Conservation (phyloP, 1,140 invertebrate genomes). For the Parasteatoda tepidariorum region DNA sequence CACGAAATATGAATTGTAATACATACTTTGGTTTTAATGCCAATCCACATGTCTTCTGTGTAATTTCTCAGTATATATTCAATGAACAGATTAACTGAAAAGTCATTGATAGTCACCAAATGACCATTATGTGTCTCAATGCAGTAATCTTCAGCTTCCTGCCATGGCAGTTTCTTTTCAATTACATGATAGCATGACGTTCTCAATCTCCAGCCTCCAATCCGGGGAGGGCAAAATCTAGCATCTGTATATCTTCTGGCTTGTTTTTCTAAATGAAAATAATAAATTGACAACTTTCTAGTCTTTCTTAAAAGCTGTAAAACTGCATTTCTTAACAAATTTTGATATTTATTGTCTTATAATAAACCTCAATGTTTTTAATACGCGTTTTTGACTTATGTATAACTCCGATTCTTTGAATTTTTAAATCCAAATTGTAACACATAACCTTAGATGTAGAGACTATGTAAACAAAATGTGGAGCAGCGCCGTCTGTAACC, state of each 20-base stretch:
- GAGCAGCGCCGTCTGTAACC: too few relatives aligned
- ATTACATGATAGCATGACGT: conserved; percentile 2
- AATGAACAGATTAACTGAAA: neutral
- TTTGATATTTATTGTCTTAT: neutral
- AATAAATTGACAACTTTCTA: neutral
- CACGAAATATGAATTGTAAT: too few relatives aligned
- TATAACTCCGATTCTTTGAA: too few relatives aligned
- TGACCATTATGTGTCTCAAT: neutral
- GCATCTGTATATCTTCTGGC: neutral
- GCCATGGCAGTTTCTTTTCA: neutral
- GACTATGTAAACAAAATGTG: too few relatives aligned
- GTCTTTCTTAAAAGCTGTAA: neutral
- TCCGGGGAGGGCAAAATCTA: neutral
- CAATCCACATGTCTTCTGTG: conserved; percentile 5
- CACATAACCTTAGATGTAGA: too few relatives aligned
- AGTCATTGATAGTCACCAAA: conserved; percentile 23
- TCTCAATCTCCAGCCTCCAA: conserved; percentile 1
- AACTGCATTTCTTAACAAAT: neutral
- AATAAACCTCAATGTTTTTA: too few relatives aligned
- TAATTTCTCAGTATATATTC: neutral
- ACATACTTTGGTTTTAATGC: conserved; percentile 13
- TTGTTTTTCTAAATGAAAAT: neutral
- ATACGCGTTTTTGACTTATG: too few relatives aligned
- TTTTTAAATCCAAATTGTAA: neutral
- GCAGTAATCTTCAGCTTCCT: conserved; percentile 16